Evolutionary conservation across 2,888 invertebrate species (phyloP), one percentile per base, ranked within the genome.

Genomic region (Noctua comes): DNA sequence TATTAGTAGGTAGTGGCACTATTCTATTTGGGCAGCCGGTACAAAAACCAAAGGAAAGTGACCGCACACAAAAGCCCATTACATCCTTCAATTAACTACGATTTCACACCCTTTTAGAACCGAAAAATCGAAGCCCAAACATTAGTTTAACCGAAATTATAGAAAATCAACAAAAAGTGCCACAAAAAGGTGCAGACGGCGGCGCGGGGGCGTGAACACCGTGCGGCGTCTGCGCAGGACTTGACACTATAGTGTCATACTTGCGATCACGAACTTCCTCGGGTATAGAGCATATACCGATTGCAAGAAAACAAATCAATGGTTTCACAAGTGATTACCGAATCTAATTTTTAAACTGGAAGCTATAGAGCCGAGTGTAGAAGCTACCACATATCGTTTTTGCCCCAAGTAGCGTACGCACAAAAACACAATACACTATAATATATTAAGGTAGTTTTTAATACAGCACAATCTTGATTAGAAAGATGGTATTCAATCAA

Each of bases 21-120:
- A 79, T 87, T 88, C 76, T 81, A 78, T 86, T 87, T 87, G 88
- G 82, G 86, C 83, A 85, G 36, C 79, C 86, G 68, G 75, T 80
- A 89, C 83, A 92, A 92, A 93, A 93, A 92, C 90, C 90, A 88
- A 93, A 93, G 75, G 92, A 94, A 95, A 95, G 92, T 96, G 94
- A 93, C 94, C 95, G 94, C 94, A 94, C 94, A 95, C 95, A 95
- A 96, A 95, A 95, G 94, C 94, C 92, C 92, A 94, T 96, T 95
- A 93, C 94, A 94, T 94, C 94, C 94, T 94, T 93, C 95, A 95
- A 97, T 97, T 97, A 97, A 95, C 93, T 96, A 86, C 95, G 93
- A 97, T 97, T 97, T 97, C 97, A 97, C 97, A 96, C 96, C 93
- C 95, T 95, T 96, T 96, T 96, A 97, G 97, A 97, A 96, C 97